phyloP scores from a whole-genome alignment of 2,113 vertebrate species.

The Lamprologus speciosus region DNA sequence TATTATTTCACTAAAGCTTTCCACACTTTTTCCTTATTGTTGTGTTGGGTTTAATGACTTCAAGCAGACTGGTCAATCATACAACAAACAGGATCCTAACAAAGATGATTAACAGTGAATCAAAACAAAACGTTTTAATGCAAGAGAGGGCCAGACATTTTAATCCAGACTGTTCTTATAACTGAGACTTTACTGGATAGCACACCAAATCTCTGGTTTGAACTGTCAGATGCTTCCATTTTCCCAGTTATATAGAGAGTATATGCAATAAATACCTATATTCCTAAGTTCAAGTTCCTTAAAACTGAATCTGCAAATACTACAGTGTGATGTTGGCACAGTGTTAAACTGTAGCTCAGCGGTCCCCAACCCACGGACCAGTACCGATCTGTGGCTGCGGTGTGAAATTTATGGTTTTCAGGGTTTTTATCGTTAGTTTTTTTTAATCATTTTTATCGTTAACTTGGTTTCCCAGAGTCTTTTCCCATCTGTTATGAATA shows the following conservation, averaged over 20 bases:
- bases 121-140: not conserved
- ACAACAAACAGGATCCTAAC: not conserved
- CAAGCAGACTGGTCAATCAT: not conserved
- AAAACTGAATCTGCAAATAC: not conserved
- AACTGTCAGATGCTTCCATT: not conserved
- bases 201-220: not conserved
- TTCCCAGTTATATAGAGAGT: not conserved
- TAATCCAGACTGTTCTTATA: not conserved
- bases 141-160: not conserved
- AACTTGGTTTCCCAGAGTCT: not conserved
- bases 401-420: not conserved
- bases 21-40: not conserved
- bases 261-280: not conserved
- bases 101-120: not conserved
- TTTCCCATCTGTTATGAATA: not conserved
- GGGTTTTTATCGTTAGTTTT: not conserved
- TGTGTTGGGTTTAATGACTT: not conserved
- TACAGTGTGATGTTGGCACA: not conserved
- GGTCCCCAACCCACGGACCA: fast-evolving
- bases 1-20: not conserved
- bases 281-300: not conserved
- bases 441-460: fast-evolving
- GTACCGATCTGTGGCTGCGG: fast-evolving
- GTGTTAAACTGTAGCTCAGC: not conserved
- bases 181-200: not conserved